Base-by-base conservation (phyloP, 64 coral and sea anemone genomes). In the Dendrophyllia cribrosa region DNA sequence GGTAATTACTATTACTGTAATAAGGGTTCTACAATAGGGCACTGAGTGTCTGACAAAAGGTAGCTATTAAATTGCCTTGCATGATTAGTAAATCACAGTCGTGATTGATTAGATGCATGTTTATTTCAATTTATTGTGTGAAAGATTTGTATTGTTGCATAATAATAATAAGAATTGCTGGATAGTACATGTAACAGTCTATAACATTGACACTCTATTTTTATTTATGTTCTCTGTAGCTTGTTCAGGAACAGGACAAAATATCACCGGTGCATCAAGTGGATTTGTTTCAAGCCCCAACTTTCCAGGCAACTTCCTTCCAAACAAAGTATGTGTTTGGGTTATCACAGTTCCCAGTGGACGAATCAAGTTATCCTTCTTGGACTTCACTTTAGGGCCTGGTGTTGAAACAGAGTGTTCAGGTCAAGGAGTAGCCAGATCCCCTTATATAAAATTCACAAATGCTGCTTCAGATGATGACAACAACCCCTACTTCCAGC, bases 301-400 rank as follows among this genome's bases (percentile, higher is more conserved):
- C n/a, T 83, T 83, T 66, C 80, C 80, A 48, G 44, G 4, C 44
- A 49, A 83, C 60, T 53, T 21, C 19, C 17, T 4, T 0, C 2
- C 43, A 4, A 13, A 49, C 2, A 49, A 46, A 11, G 0, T 0
- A 11, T 83, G 60, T 50, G 19, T 1, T 12, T 83, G 80, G 80
- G 66, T 6, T 22, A 83, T 83, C 45, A 67, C 17, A 20, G 61
- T 83, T 66, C 80, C 80, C 7, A 66, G 59, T 51, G 80, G 46
- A 20, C 60, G 20, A 46, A 83, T 80, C 77, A 80, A 60, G 34
- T 34, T 80, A 8, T 59, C 58, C 13, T 80, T 80, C 25, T 52
- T 59, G 21, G 17, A 60, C 15, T 80, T 80, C 25, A 47, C 23
- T 61, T 61, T 80, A 23, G 77, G 61, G 26, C 12, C 13, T 3